Evolutionary conservation across 2,113 vertebrate genomes (phyloP).

Genomic region (Philantomba maxwellii): DNA sequence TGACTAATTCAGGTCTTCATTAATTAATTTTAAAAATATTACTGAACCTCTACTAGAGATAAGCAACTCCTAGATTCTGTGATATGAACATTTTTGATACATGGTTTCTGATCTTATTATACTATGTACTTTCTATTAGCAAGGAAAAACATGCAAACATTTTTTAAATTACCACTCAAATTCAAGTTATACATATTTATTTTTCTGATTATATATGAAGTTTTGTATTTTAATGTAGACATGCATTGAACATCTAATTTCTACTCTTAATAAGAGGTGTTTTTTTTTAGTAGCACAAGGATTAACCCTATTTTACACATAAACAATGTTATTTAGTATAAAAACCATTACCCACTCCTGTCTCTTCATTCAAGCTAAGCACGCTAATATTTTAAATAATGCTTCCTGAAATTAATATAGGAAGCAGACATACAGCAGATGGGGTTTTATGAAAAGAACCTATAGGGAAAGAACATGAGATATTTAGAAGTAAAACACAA

Average conservation of each 20-base stretch:
- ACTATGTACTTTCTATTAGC: background rate
- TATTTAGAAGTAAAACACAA: background rate
- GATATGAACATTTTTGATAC: background rate
- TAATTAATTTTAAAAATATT: background rate
- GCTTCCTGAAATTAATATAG: background rate
- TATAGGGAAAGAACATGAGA: background rate
- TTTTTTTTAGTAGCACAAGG: background rate
- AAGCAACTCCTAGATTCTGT: background rate
- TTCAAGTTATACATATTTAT: background rate
- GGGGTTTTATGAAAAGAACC: background rate
- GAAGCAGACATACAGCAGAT: background rate
- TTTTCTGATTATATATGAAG: background rate
- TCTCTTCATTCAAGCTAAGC: background rate
- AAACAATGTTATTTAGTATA: background rate
- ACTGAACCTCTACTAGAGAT: background rate
- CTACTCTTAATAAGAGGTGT: background rate
- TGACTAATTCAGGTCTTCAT: background rate
- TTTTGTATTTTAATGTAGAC: background rate
- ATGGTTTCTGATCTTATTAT: background rate
- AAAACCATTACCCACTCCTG: background rate
- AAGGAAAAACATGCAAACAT: background rate
- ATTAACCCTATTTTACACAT: background rate
- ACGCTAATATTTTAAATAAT: background rate
- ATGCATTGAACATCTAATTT: background rate
- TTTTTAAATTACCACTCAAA: background rate